A percentile compares a stretch with the other conserved stretches of the same genome.
These are phyloP conservation scores for Picathartes gymnocephalus DNA, from an alignment of 2,113 vertebrate species.

Conservation along the genomic window DNA sequence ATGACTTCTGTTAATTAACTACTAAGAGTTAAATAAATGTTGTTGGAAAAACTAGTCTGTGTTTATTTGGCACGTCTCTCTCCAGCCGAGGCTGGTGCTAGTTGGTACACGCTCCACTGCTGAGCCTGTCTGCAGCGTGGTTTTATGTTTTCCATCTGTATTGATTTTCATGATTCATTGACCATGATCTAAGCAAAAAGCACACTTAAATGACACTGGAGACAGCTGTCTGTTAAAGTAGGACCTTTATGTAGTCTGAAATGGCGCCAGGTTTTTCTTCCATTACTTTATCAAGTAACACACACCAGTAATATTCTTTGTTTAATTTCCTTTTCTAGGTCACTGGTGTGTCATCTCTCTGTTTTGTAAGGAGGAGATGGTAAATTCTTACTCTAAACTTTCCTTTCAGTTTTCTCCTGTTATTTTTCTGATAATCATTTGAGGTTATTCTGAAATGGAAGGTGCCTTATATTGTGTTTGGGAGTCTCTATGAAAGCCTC, in stretches of 20 bases:
- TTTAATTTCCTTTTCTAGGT: conserved; percentile 32
- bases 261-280: conserved; percentile 68
- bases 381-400: neutral
- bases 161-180: conserved; percentile 76
- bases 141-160: conserved; percentile 54
- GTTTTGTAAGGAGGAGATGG: neutral
- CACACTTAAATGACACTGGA: conserved; percentile 70
- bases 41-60: neutral
- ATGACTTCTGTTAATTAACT: conserved; percentile 27
- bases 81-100: neutral
- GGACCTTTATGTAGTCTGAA: conserved; percentile 63
- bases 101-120: neutral
- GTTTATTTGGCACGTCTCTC: neutral
- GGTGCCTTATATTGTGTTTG: neutral
- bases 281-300: conserved; percentile 50
- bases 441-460: neutral
- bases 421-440: conserved; percentile 31
- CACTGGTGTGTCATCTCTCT: neutral
- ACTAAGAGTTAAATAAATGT: neutral
- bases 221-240: conserved; percentile 76
- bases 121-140: neutral
- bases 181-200: conserved; percentile 67
- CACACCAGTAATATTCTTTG: conserved; percentile 5
- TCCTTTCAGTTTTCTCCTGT: neutral
- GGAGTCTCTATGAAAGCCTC: neutral